Conservation (phyloP, 2,797 vertebrate species). For the Phataginus tricuspis region DNA sequence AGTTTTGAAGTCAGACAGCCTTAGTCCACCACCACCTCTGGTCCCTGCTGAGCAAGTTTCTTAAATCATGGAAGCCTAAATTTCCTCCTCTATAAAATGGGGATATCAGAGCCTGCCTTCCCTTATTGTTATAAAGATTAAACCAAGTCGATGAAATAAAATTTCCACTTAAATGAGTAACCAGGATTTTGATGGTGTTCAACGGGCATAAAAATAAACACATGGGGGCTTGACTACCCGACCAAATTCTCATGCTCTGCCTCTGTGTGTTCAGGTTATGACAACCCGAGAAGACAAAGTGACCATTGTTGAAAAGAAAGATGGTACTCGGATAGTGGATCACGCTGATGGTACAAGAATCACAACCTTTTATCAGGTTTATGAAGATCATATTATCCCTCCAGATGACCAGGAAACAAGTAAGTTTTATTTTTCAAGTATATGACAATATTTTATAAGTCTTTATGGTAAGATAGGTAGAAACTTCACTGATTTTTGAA, state of each 20-base stretch:
- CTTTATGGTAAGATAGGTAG: neutral
- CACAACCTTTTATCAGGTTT: slow-evolving; percentile 89
- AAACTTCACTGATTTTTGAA: neutral
- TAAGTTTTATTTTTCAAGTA: slow-evolving; percentile 69
- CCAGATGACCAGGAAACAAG: slow-evolving; percentile 78
- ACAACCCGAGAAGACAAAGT: slow-evolving; percentile 93
- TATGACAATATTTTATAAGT: neutral
- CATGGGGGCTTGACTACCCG: neutral
- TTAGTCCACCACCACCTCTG: neutral
- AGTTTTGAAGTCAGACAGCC: neutral
- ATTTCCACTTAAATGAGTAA: neutral
- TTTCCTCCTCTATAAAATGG: neutral
- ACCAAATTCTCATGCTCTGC: accelerated
- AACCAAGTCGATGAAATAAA: neutral
- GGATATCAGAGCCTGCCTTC: neutral
- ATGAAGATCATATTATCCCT: slow-evolving; percentile 54
- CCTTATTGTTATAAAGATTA: neutral
- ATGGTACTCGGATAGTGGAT: slow-evolving; percentile 89
- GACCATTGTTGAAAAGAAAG: slow-evolving; percentile 87
- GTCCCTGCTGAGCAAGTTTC: neutral
- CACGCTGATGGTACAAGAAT: slow-evolving; percentile 96
- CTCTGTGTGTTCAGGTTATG: slow-evolving; percentile 88
- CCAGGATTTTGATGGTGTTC: neutral
- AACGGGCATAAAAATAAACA: neutral
- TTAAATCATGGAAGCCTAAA: neutral